Evolutionary conservation across 2,797 vertebrate species (phyloP).

Genomic region (Chaetophractus vellerosus): DNA sequence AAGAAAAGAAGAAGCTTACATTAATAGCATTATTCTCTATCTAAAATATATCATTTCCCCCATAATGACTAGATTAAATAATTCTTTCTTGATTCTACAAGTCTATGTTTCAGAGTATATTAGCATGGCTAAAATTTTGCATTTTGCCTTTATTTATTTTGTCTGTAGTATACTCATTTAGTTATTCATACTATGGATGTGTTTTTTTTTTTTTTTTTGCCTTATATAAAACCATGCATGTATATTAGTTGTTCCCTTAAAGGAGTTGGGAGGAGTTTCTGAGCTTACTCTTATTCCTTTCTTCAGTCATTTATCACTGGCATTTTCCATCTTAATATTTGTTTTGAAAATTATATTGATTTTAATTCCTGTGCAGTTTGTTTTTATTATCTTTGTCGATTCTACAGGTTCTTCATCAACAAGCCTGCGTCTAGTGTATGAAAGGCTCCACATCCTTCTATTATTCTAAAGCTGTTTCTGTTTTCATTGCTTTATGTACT

Average conservation of each 20-base stretch:
- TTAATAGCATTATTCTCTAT: neutral
- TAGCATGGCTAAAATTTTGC: neutral
- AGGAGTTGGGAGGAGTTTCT: neutral
- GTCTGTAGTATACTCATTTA: neutral
- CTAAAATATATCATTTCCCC: neutral
- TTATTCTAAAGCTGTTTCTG: neutral
- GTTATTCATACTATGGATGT: neutral
- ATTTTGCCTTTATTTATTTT: neutral
- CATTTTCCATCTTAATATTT: constrained; percentile 41
- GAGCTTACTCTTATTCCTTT: neutral
- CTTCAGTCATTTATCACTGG: neutral
- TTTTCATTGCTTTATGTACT: neutral
- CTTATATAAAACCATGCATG: neutral
- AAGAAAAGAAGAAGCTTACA: neutral
- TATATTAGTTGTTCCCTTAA: neutral
- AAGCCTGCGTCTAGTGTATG: neutral
- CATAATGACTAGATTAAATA: neutral
- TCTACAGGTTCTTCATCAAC: constrained; percentile 5
- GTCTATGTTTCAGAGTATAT: neutral
- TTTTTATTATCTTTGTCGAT: constrained; percentile 28
- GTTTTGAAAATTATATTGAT: constrained; percentile 4
- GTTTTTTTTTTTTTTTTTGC: neutral
- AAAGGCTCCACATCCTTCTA: neutral
- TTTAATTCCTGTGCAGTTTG: neutral
- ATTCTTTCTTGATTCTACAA: neutral